Evolutionary conservation across 92 coral and sea anemone species (phyloP), one percentile per base, ranked within the genome.

Genomic region (Chrysogorgia sp.): DNA sequence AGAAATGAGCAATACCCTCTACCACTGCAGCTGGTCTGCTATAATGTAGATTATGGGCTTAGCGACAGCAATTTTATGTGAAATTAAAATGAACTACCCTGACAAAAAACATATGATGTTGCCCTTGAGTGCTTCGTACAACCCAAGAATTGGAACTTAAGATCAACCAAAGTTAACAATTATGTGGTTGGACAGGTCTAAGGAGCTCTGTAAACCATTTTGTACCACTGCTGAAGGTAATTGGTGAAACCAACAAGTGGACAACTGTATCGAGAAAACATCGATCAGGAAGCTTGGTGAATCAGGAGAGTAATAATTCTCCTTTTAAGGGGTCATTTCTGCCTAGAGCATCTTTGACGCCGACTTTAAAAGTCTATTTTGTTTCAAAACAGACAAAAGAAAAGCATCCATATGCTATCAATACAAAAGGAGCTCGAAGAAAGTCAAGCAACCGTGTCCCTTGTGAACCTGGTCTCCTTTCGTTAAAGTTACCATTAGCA

Each of bases 131-230:
- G 58, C 78, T 24, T 35, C 58, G 5, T 86, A 83, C 48, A 75
- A 30, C 34, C 90, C 90, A 23, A 78, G 87, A 83, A 71, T 19
- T 29, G 34, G 53, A 30, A 75, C 58, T 53, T 3, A 48, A 2
- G 23, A 8, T 10, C 0, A 19, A 7, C 37, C 75, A 67, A 52
- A 17, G 21, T 70, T 86, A 37, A 34, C 58, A 20, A 81, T 82
- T 21, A 70, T 76, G 87, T 87, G 85, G 87, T 43, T 72, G 33
- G 49, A 76, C 55, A 50, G 71, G 19, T 23, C 67, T 13, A 74
- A 86, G 58, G 58, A 61, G 63, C 81, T 86, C 49, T 45, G 84
- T 83, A 13, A 82, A 86, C 61, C 87, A 70, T 49, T 86, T 82
- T 53, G 90, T 82, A 15, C 90, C 87, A 22, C 58, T 86, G 26